phyloP scores from a whole-genome alignment of 2,113 vertebrate genomes.

The Spea bombifrons region DNA sequence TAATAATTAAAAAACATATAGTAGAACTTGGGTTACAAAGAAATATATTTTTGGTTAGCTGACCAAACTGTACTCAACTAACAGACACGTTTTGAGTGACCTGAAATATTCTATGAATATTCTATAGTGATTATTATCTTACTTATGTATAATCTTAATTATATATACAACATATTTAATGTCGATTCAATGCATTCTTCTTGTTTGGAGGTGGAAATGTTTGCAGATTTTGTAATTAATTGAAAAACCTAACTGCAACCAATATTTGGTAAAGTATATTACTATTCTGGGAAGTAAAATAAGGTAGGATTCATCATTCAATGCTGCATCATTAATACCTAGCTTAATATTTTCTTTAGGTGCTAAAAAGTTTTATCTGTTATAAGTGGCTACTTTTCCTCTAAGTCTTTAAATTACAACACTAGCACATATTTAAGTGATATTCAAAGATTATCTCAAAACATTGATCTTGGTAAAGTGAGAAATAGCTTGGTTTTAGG shows the following conservation, averaged over 20 bases:
- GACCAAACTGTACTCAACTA: too few relatives aligned
- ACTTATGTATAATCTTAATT: background rate
- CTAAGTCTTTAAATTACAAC: background rate
- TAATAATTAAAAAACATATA: too few relatives aligned
- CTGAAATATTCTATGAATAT: too few relatives aligned
- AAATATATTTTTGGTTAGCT: too few relatives aligned
- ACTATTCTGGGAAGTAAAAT: conserved; percentile 5
- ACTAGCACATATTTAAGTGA: background rate
- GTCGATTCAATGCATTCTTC: background rate
- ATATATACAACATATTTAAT: background rate
- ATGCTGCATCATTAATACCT: background rate
- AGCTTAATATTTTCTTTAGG: background rate
- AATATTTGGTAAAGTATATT: conserved; percentile 3
- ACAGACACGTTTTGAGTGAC: too few relatives aligned
- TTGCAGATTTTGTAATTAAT: background rate
- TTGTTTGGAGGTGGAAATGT: background rate
- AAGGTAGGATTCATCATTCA: background rate
- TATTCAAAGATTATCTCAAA: background rate
- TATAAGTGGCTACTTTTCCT: background rate
- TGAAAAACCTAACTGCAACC: background rate
- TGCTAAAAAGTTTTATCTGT: background rate
- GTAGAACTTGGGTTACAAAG: too few relatives aligned
- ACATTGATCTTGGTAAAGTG: background rate
- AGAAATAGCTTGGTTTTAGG: background rate
- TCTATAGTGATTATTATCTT: background rate